These are phyloP conservation scores for Athene noctua DNA, from an alignment of 2,113 vertebrate species.

Conservation along the genomic window DNA sequence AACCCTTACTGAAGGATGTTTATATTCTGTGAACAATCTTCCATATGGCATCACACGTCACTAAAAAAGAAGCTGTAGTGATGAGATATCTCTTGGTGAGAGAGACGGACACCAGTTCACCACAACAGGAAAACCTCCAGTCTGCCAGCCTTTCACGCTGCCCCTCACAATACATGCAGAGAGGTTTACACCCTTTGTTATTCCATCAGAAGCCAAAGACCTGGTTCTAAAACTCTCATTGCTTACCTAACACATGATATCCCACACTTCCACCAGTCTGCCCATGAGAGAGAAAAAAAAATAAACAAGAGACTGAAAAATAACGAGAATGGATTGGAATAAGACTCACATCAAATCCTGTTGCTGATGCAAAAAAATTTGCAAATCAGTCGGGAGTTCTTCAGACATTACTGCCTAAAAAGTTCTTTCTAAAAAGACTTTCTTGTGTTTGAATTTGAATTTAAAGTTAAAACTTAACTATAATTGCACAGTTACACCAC, in stretches of 20 bases:
- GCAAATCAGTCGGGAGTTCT: not conserved
- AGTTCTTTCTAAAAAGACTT: not conserved
- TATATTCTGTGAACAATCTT: not conserved
- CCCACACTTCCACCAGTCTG: not conserved
- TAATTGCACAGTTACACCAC: not conserved
- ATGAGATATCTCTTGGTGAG: not conserved
- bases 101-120: not conserved
- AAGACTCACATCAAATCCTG: not conserved
- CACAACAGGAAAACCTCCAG: not conserved
- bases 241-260: fast-evolving
- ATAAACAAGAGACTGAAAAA: not conserved
- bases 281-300: not conserved
- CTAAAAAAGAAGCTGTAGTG: not conserved
- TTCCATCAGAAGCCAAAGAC: not conserved
- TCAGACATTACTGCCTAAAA: not conserved
- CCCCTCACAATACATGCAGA: not conserved
- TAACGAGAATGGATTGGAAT: not conserved
- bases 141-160: not conserved
- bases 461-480: not conserved
- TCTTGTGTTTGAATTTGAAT: not conserved
- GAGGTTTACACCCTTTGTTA: not conserved
- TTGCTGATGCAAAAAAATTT: not conserved
- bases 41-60: not conserved
- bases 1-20: not conserved
- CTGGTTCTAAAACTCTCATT: not conserved